Evolutionary conservation across 2,113 vertebrate species (phyloP).

Genomic region (Pelodiscus sinensis): DNA sequence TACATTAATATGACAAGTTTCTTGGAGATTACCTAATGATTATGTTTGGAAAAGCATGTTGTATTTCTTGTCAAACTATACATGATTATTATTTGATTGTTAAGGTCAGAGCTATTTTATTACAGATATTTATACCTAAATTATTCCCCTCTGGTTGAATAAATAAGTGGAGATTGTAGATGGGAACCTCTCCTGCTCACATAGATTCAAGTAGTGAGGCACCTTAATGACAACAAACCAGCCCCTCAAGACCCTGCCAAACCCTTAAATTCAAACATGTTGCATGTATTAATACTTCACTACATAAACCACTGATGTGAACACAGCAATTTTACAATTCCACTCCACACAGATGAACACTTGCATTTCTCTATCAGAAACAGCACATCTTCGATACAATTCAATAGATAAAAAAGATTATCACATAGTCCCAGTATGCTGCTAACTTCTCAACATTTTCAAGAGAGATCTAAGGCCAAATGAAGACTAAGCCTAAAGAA

Average conservation of each 20-base stretch:
- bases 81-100: not conserved
- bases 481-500: not conserved
- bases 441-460: not conserved
- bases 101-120: not conserved
- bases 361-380: not conserved
- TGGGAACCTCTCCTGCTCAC: not conserved
- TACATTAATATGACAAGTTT: not conserved
- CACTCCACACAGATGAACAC: not conserved
- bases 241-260: not conserved
- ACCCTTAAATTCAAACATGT: not conserved
- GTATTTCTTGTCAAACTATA: not conserved
- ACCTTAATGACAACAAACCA: not conserved
- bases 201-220: not conserved
- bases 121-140: not conserved
- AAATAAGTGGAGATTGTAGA: not conserved
- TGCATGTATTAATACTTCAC: too few species aligned
- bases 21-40: not conserved
- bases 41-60: not conserved
- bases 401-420: not conserved
- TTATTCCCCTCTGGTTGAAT: not conserved
- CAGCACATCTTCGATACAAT: not conserved
- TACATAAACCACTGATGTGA: not conserved
- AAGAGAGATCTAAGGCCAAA: not conserved
- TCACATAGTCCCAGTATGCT: not conserved
- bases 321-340: not conserved